A percentile compares a stretch with the other conserved stretches of the same genome.
Conservation (phyloP, 1,140 invertebrate species). For the Aphis gossypii region DNA sequence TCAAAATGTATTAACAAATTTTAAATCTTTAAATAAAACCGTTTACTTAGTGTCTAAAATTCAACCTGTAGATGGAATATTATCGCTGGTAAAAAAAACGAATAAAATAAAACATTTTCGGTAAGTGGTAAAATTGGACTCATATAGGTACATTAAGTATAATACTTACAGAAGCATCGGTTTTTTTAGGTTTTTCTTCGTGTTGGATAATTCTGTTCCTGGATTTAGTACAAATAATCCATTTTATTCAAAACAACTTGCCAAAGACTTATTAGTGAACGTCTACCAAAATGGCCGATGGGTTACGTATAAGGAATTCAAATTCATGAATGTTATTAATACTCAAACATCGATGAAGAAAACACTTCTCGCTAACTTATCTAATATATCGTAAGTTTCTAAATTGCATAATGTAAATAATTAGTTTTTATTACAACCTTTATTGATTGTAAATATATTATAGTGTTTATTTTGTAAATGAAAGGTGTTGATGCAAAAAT, state of each 20-base stretch:
- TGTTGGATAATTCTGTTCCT: slow-evolving; percentile 8
- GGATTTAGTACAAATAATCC: background rate
- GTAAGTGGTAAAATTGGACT: background rate
- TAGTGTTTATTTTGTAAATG: background rate
- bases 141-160: background rate
- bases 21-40: background rate
- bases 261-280: slow-evolving; percentile 34
- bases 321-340: background rate
- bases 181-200: slow-evolving; percentile 20
- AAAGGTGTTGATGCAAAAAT: background rate
- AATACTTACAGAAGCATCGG: background rate
- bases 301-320: slow-evolving; percentile 19
- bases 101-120: background rate
- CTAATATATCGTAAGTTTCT: slow-evolving; percentile 30
- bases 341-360: background rate
- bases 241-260: slow-evolving; percentile 36
- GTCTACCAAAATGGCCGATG: slow-evolving; percentile 25
- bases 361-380: background rate
- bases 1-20: background rate
- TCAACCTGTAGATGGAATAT: background rate
- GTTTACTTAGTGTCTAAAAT: slow-evolving; percentile 10
- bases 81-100: background rate
- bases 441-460: background rate
- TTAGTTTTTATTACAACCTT: too few species aligned
- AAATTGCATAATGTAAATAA: background rate